Evolutionary conservation across 2,797 vertebrate species (phyloP).

Genomic region (Ambastaia sidthimunki): DNA sequence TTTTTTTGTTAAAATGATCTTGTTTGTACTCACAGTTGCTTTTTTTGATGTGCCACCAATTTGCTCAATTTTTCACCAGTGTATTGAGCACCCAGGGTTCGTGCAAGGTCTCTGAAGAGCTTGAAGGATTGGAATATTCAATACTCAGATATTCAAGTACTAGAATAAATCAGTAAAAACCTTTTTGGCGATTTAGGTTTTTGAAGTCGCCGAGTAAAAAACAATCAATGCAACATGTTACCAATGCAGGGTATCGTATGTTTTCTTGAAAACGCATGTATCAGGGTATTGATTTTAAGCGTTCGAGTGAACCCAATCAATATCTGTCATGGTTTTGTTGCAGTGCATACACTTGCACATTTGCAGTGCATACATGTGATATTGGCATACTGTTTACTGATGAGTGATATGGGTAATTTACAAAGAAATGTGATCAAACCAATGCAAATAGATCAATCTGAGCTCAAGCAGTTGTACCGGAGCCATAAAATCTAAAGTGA

Average conservation of each 20-base stretch:
- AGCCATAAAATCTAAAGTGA: background rate
- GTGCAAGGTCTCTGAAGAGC: background rate
- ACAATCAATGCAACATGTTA: background rate
- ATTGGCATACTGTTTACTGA: conserved; percentile 7
- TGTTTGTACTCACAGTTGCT: background rate
- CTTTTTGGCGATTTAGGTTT: background rate
- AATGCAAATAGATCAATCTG: background rate
- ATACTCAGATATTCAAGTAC: background rate
- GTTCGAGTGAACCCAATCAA: background rate
- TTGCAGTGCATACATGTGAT: background rate
- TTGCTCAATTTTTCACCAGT: too few species aligned
- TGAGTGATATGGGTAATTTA: background rate
- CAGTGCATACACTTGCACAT: background rate
- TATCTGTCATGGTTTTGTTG: background rate
- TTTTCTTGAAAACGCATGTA: background rate
- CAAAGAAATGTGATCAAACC: background rate
- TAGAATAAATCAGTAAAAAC: background rate
- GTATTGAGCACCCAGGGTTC: background rate
- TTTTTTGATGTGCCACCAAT: background rate
- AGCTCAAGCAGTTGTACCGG: background rate
- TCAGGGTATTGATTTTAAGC: background rate
- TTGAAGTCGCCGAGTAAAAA: background rate
- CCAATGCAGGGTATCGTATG: background rate
- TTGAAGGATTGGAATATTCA: too few species aligned
- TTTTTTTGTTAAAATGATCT: background rate